These are phyloP conservation scores for Elysia crispata DNA, from an alignment of 2,888 invertebrate genomes.

Conservation along the genomic window DNA sequence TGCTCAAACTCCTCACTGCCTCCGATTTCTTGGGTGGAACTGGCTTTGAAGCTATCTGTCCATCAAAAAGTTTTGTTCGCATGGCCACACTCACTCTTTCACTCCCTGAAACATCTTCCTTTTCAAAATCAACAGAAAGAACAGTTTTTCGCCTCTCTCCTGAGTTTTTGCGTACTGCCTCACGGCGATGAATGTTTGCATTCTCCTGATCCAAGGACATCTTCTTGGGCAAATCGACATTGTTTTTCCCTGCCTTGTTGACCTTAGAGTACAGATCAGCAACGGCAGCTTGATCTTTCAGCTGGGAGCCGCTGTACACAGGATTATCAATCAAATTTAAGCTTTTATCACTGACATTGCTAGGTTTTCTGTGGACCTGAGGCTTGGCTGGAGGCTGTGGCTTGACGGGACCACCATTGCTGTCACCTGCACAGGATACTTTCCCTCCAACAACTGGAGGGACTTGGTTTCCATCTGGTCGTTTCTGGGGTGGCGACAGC, in stretches of 20 bases:
- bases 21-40: conserved; percentile 46
- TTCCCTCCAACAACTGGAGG: no score
- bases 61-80: conserved; percentile 61
- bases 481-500: neutral
- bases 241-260: conserved; percentile 41
- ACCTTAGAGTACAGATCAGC: conserved; percentile 46
- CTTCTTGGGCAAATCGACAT: conserved; percentile 16
- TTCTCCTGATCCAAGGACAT: conserved; percentile 14
- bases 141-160: conserved; percentile 49
- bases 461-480: no score
- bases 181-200: conserved; percentile 15
- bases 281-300: neutral
- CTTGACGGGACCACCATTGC: conserved; percentile 6
- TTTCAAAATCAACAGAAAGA: conserved; percentile 22
- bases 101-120: neutral
- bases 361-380: neutral
- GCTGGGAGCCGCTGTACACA: neutral
- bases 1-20: conserved; percentile 34
- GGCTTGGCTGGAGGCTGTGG: neutral
- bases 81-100: conserved; percentile 56
- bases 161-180: conserved; percentile 35
- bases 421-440: neutral
- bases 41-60: conserved; percentile 33
- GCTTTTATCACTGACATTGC: neutral
- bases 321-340: conserved; percentile 27